These are phyloP conservation scores for Ceyx cyanopectus DNA, from an alignment of 2,113 vertebrate genomes.

Conservation along the genomic window DNA sequence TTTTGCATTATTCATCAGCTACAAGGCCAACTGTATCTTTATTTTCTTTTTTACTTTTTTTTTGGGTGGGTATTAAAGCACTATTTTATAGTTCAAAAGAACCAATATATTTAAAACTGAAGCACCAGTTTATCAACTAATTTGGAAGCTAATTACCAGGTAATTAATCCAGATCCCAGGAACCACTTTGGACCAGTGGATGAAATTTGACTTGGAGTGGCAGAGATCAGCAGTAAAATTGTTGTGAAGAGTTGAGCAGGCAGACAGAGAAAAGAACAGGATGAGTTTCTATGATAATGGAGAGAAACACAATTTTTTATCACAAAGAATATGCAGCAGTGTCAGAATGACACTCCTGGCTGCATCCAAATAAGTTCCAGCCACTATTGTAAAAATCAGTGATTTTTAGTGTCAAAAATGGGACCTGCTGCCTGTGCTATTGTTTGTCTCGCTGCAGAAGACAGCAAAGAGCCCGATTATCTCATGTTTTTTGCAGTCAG, in stretches of 20 bases:
- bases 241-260: background rate
- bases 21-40: background rate
- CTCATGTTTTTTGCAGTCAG: background rate
- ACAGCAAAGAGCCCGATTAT: background rate
- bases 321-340: background rate
- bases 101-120: background rate
- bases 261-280: background rate
- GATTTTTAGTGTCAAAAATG: background rate
- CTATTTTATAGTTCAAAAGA: background rate
- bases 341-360: background rate
- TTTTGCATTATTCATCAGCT: background rate
- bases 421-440: background rate
- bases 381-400: background rate
- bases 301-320: background rate
- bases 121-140: background rate
- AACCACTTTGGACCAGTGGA: too few species aligned
- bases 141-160: background rate
- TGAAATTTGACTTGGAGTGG: too few species aligned
- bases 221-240: background rate
- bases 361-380: background rate
- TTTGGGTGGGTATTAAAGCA: background rate
- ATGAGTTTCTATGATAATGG: background rate
- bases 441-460: background rate
- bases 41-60: background rate
- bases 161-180: background rate